Percentiles rank a stretch among this genome's conserved stretches.
Conservation (phyloP, 1,140 invertebrate genomes). For the Yoshiicerus persimilis region DNA sequence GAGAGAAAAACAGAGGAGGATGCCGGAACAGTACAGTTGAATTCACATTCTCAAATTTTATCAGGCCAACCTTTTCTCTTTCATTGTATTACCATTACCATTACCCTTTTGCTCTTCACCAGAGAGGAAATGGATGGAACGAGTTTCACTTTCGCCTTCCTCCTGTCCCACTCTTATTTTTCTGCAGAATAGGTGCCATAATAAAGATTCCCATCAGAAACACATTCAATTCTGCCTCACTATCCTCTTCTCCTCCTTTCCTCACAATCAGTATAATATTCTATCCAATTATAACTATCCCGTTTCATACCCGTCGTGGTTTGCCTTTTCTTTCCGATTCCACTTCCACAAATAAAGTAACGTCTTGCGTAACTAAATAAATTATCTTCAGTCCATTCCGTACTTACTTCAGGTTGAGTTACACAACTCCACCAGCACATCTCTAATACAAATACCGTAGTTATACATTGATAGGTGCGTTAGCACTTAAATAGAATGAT, state of each 20-base stretch:
- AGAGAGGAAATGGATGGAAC: conserved; percentile 1
- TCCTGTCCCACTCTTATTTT: not conserved
- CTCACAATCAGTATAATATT: not conserved
- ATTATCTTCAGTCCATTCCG: not conserved
- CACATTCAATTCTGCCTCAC: not conserved
- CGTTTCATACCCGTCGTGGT: not conserved
- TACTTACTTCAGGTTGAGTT: not conserved
- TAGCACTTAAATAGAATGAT: too few relatives aligned
- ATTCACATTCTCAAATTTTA: not conserved
- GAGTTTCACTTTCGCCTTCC: not conserved
- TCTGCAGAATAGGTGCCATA: not conserved
- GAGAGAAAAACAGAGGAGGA: not conserved
- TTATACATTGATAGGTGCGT: too few relatives aligned
- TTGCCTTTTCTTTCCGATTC: not conserved
- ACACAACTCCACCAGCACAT: too few relatives aligned
- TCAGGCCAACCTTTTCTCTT: not conserved
- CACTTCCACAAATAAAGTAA: not conserved
- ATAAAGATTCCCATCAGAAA: not conserved
- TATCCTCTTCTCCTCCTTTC: not conserved
- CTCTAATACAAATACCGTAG: too few relatives aligned
- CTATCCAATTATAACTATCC: not conserved
- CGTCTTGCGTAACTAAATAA: not conserved
- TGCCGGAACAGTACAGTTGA: not conserved
- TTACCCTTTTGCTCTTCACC: not conserved
- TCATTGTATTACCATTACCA: not conserved